These are phyloP conservation scores for Struthio camelus DNA, from an alignment of 2,113 vertebrate genomes.

Conservation along the genomic window DNA sequence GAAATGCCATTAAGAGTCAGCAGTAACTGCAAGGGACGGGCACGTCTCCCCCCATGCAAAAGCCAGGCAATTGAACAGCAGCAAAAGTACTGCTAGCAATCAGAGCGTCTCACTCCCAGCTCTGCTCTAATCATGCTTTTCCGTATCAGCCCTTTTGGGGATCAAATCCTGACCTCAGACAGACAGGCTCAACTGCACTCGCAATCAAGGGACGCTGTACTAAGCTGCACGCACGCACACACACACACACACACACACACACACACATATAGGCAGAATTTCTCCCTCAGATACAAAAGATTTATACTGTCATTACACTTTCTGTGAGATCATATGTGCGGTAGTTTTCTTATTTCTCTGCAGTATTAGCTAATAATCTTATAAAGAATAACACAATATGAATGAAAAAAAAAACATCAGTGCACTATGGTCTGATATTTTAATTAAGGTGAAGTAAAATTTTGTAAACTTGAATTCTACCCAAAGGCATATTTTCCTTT, in stretches of 20 bases:
- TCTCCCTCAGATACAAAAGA: background rate
- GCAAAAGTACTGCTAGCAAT: background rate
- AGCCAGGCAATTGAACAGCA: background rate
- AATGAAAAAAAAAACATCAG: background rate
- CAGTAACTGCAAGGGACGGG: too few species aligned
- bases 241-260: too few species aligned
- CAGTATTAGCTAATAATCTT: rapidly evolving
- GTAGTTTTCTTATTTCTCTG: background rate
- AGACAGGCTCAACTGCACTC: background rate
- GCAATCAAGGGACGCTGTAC: background rate
- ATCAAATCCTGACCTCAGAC: background rate
- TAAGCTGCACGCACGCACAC: too few species aligned
- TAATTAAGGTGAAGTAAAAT: background rate
- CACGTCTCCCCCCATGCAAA: background rate
- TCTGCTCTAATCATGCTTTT: background rate
- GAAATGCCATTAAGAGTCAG: too few species aligned
- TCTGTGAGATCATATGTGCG: background rate
- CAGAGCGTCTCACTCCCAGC: background rate
- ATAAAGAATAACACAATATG: background rate
- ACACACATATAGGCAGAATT: rapidly evolving
- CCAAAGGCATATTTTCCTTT: background rate
- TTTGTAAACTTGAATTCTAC: background rate
- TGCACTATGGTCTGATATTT: rapidly evolving
- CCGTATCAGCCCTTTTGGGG: background rate
- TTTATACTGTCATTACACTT: background rate